Evolutionary conservation across 1,140 invertebrate species (phyloP).

Genomic region (Philotrypesis tridentata): DNA sequence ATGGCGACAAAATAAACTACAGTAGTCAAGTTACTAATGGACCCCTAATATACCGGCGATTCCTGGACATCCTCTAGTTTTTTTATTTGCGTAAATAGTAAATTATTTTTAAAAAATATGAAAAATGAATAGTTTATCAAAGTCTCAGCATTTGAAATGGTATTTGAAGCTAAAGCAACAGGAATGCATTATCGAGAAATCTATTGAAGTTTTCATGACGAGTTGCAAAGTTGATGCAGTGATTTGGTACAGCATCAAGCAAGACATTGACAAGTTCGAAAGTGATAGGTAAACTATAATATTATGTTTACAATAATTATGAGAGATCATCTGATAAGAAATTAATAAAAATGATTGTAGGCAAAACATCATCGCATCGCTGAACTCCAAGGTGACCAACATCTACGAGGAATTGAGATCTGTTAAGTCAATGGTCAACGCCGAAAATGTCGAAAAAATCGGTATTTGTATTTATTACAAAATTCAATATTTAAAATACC

Average conservation of each 20-base stretch:
- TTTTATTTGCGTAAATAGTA: background rate
- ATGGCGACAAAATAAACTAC: constrained; percentile 38
- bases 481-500: constrained; percentile 19
- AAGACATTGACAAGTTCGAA: constrained; percentile 52
- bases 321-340: background rate
- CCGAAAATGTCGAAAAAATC: constrained; percentile 57
- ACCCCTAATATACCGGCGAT: background rate
- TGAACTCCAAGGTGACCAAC: constrained; percentile 53
- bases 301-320: background rate
- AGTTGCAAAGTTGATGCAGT: constrained; percentile 63
- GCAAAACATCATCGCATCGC: constrained; percentile 48
- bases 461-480: constrained; percentile 58
- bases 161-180: constrained; percentile 66
- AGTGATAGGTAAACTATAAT: constrained; percentile 64
- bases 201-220: constrained; percentile 57
- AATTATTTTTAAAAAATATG: background rate
- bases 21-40: background rate
- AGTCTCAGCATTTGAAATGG: constrained; percentile 52
- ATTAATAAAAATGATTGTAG: constrained; percentile 52
- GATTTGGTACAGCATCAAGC: constrained; percentile 56
- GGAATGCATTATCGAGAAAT: constrained; percentile 65
- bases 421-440: constrained; percentile 52
- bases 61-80: background rate
- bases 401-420: constrained; percentile 58
- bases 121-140: constrained; percentile 33